Evolutionary conservation across 2,888 invertebrate species (phyloP), one percentile per base, ranked within the genome.

Genomic region (Meganola albula): DNA sequence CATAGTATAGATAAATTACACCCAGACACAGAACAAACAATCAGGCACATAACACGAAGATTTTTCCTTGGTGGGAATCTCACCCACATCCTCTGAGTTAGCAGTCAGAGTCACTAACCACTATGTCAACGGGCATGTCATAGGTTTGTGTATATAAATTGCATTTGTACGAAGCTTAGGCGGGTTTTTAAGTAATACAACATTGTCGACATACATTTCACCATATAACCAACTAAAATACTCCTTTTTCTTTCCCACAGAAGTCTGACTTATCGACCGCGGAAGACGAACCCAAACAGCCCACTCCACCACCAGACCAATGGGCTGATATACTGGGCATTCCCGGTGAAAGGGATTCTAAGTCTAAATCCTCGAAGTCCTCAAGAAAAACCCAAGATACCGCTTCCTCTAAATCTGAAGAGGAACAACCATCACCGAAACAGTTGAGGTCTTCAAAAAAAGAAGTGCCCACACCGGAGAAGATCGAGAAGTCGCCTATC

Each of bases 321-420:
- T 83, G 84, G 84, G 82, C 84, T 2, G 84, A 84, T 18, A 85
- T 85, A 6, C 72, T 85, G 12, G 84, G 83, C 44, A 80, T 85
- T 1, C 83, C 84, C 0, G 78, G 73, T 16, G 68, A 77, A n/a
- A 33, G 38, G n/a, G 46, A 36, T 11, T 29, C 46, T 4, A 47
- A 41, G 27, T 48, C 3, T n/a, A n/a, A 51, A 31, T 24, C 34
- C 0, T 9, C 13, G 6, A 43, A 24, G 26, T 1, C n/a, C 9
- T 37, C 28, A n/a, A 21, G 28, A 12, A 31, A 38, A 53, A 20
- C 48, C 48, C 4, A 60, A 33, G 26, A 35, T 14, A 20, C 20
- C 20, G 7, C 20, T 20, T 22, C 60, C 0, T 31, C 51, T 0
- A 58, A 65, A 0, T 67, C 71, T 0, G 73, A 74, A 7, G 71